Conservation (phyloP, 2,113 vertebrate species). For the Semnornis frantzii region DNA sequence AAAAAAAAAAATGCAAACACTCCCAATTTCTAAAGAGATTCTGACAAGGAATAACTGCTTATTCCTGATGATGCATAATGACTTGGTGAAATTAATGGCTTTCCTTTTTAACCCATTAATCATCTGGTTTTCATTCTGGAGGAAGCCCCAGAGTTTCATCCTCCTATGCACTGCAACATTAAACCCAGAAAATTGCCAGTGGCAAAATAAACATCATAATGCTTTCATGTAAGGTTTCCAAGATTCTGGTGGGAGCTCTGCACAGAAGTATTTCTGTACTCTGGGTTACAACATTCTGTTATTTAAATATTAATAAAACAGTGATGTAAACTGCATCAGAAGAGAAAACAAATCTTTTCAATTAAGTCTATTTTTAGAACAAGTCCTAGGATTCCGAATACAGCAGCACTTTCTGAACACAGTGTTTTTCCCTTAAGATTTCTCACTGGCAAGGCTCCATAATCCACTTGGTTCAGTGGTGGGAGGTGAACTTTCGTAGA, state of each 20-base stretch:
- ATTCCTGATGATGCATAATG: background rate
- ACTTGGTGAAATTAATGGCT: conserved; percentile 34
- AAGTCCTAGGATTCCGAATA: conserved; percentile 50
- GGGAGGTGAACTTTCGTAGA: conserved; percentile 41
- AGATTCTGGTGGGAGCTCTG: conserved; percentile 57
- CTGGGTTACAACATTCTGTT: conserved; percentile 25
- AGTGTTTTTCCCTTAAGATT: conserved; percentile 58
- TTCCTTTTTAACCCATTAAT: conserved; percentile 53
- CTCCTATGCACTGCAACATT: conserved; percentile 16
- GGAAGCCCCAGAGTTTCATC: conserved; percentile 1
- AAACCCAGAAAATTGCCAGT: conserved; percentile 42
- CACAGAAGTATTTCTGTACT: conserved; percentile 59
- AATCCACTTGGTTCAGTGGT: background rate
- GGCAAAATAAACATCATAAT: conserved; percentile 52
- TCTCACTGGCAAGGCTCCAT: conserved; percentile 43
- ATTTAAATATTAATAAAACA: conserved; percentile 71
- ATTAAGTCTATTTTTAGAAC: conserved; percentile 72
- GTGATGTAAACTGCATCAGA: conserved; percentile 66
- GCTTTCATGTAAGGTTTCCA: conserved; percentile 37
- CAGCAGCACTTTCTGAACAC: conserved; percentile 56
- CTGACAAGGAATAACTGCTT: background rate
- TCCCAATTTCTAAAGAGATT: background rate
- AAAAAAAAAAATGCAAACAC: background rate
- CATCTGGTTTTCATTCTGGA: conserved; percentile 34
- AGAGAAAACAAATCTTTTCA: conserved; percentile 69